Percentiles rank a stretch among this genome's conserved stretches.
Evolutionary conservation across 2,888 invertebrate species (phyloP).

Genomic region (Willowsia nigromaculata): DNA sequence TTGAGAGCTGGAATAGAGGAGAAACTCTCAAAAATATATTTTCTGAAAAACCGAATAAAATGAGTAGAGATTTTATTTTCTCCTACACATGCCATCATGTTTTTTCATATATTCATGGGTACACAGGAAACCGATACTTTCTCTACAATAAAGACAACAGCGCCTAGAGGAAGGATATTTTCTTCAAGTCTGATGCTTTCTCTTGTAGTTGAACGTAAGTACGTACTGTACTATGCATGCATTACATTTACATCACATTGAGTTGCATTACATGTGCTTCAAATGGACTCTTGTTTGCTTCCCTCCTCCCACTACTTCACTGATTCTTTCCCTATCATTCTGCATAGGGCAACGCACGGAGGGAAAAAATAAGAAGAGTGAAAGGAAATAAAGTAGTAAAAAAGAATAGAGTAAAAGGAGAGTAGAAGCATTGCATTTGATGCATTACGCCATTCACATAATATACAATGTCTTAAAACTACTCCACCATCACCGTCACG

Average conservation of each 20-base stretch:
- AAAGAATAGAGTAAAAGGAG: neutral
- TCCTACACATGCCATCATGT: no score
- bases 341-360: neutral
- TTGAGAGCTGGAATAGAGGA: neutral
- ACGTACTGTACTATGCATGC: slow-evolving; percentile 25
- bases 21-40: neutral
- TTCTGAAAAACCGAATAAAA: neutral
- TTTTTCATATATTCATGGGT: no score
- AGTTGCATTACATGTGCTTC: slow-evolving; percentile 55
- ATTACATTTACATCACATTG: slow-evolving; percentile 61
- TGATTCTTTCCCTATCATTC: neutral
- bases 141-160: no score
- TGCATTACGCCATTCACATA: slow-evolving; percentile 39
- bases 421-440: slow-evolving; percentile 27
- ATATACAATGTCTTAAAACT: neutral
- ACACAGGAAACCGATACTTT: no score
- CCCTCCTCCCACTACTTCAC: neutral
- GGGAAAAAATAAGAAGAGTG: neutral
- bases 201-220: slow-evolving; percentile 4
- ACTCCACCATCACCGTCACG: neutral
- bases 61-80: no score
- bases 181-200: neutral
- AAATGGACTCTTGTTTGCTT: slow-evolving; percentile 35
- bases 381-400: neutral
- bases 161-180: neutral